Percentiles rank a stretch among this genome's conserved stretches.
These are phyloP conservation scores for Gavialis gangeticus DNA, from an alignment of 2,113 vertebrate species.

Conservation along the genomic window DNA sequence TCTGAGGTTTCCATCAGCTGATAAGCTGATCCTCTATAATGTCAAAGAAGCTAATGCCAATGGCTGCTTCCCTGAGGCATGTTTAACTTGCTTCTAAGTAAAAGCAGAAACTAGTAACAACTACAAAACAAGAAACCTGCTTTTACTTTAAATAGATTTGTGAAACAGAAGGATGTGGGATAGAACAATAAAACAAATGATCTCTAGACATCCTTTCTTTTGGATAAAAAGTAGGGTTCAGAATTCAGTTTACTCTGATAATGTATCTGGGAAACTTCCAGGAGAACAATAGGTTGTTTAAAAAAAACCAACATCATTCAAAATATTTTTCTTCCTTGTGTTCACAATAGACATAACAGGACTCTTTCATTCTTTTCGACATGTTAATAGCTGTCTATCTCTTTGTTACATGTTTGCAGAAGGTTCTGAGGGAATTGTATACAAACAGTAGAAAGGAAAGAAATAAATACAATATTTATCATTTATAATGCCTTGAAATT, in stretches of 20 bases:
- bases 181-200: background rate
- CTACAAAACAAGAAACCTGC: background rate
- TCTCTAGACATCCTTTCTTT: background rate
- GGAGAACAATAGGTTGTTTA: constrained; percentile 27
- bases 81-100: background rate
- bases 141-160: background rate
- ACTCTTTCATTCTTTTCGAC: constrained; percentile 66
- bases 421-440: constrained; percentile 74
- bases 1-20: background rate
- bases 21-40: background rate
- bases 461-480: constrained; percentile 80
- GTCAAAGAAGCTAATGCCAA: background rate
- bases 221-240: background rate
- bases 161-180: background rate
- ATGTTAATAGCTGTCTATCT: constrained; percentile 71
- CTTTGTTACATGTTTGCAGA: constrained; percentile 78
- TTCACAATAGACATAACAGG: constrained; percentile 20
- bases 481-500: constrained; percentile 78
- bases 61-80: background rate
- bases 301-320: constrained; percentile 31
- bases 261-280: background rate
- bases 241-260: background rate
- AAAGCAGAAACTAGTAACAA: background rate
- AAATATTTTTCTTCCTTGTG: constrained; percentile 48
- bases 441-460: constrained; percentile 74